These are phyloP conservation scores for Trachemys scripta DNA, from an alignment of 2,113 vertebrate species.

Conservation along the genomic window DNA sequence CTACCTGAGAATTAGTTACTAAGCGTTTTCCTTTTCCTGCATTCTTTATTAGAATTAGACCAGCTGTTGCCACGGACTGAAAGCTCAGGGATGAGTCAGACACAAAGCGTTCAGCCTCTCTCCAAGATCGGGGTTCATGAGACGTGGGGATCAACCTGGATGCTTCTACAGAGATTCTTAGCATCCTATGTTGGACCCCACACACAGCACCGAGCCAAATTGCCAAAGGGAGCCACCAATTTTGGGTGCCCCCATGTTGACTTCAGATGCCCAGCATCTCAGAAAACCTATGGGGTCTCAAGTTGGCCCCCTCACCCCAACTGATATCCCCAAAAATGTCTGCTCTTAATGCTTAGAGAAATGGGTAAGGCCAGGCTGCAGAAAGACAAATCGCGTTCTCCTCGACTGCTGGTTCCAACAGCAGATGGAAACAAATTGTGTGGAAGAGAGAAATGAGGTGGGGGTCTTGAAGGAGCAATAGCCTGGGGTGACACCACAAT, in stretches of 20 bases:
- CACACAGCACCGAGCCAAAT: not conserved
- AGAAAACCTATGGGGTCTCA: not conserved
- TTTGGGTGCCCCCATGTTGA: not conserved
- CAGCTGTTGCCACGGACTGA: not conserved
- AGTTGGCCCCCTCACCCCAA: not conserved
- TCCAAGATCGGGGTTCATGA: not conserved
- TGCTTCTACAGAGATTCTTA: not conserved
- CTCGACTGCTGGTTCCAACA: not conserved
- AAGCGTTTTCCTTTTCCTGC: not conserved
- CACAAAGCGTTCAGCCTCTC: not conserved
- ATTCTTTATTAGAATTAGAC: not conserved
- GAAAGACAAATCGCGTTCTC: not conserved
- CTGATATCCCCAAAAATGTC: not conserved
- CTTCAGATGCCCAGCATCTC: not conserved
- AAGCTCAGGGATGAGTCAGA: not conserved
- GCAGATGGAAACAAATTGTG: not conserved
- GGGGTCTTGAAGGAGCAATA: not conserved
- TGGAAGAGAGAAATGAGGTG: not conserved
- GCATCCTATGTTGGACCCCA: not conserved
- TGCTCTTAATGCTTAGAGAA: not conserved
- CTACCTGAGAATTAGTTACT: not conserved
- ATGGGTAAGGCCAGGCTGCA: not conserved
- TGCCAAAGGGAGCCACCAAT: not conserved
- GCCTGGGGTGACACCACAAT: not conserved
- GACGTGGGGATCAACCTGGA: not conserved